Evolutionary conservation across 2,797 vertebrate species (phyloP).

Genomic region (Pampus argenteus): DNA sequence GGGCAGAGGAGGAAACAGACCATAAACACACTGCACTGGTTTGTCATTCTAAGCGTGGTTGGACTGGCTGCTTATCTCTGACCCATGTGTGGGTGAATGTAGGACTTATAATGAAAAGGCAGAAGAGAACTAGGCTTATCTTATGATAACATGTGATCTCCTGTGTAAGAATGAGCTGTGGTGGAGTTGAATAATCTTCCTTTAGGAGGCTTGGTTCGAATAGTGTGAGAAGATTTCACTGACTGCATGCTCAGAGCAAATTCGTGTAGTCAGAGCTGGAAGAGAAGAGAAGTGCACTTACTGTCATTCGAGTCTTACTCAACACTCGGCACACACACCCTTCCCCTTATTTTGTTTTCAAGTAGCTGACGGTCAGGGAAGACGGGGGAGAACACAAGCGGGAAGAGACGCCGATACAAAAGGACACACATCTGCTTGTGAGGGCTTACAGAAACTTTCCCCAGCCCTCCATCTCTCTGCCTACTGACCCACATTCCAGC

Average conservation of each 20-base stretch:
- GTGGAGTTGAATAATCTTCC: conserved; percentile 28
- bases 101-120: conserved; percentile 44
- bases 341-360: conserved; percentile 70
- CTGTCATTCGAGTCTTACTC: conserved; percentile 62
- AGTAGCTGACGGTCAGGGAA: conserved; percentile 64
- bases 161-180: conserved; percentile 38
- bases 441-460: conserved; percentile 49
- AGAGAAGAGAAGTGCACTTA: conserved; percentile 59
- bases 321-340: conserved; percentile 56
- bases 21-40: conserved; percentile 56
- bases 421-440: conserved; percentile 34
- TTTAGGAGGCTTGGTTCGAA: conserved; percentile 1
- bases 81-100: conserved; percentile 58
- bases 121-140: conserved; percentile 44
- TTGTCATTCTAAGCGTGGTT: conserved; percentile 58
- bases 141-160: conserved; percentile 43
- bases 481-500: conserved; percentile 82
- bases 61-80: conserved; percentile 62
- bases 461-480: conserved; percentile 61
- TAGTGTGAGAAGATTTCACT: not conserved
- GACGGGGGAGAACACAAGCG: conserved; percentile 55
- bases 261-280: conserved; percentile 22
- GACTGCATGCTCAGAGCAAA: not conserved
- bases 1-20: conserved; percentile 54
- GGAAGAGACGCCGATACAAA: conserved; percentile 53